Evolutionary conservation across 2,888 invertebrate species (phyloP).

Genomic region (Platycnemis pennipes): DNA sequence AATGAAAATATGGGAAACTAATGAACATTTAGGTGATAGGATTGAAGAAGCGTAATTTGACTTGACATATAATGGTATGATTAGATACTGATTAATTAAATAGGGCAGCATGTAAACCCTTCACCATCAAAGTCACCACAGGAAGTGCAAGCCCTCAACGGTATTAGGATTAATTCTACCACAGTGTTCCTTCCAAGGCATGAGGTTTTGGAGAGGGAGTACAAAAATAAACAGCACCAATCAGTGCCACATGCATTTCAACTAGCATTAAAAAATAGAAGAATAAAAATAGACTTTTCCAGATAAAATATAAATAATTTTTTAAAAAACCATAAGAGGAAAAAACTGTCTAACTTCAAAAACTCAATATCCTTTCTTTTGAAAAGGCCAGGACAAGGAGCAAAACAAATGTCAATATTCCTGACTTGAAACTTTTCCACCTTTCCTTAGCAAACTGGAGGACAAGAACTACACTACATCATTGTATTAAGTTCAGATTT

Average conservation of each 20-base stretch:
- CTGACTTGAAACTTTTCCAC: conserved; percentile 30
- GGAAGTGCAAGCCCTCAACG: conserved; percentile 51
- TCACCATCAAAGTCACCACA: conserved; percentile 59
- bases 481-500: conserved; percentile 38
- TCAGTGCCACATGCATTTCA: conserved; percentile 62
- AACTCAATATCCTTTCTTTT: conserved; percentile 44
- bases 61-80: conserved; percentile 14
- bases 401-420: conserved; percentile 25
- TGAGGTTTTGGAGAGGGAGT: conserved; percentile 40
- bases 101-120: conserved; percentile 48
- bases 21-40: conserved; percentile 18
- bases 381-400: neutral
- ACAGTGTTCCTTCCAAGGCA: conserved; percentile 31
- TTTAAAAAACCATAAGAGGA: conserved; percentile 44
- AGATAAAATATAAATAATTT: conserved; percentile 62
- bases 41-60: conserved; percentile 48
- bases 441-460: neutral
- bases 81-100: conserved; percentile 55
- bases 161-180: conserved; percentile 39
- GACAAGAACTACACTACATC: conserved; percentile 35
- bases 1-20: conserved; percentile 26
- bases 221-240: conserved; percentile 65
- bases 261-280: conserved; percentile 64
- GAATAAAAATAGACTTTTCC: conserved; percentile 61
- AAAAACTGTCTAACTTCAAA: conserved; percentile 1